These are phyloP conservation scores for Macrocentrus cingulum DNA, from an alignment of 1,140 invertebrate species.

Conservation along the genomic window DNA sequence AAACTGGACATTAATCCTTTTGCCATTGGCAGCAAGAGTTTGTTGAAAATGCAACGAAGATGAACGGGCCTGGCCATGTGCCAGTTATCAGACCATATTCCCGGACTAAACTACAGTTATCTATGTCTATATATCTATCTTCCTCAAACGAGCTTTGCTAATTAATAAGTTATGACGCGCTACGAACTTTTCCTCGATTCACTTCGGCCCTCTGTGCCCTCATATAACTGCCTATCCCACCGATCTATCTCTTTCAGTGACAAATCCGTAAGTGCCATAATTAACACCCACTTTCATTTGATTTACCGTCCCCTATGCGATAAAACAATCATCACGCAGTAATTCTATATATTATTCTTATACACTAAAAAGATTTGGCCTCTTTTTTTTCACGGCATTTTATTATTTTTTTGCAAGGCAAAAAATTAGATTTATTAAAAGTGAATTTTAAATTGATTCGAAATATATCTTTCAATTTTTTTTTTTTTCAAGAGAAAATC, in stretches of 20 bases:
- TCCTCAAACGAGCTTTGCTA: slow-evolving; percentile 18
- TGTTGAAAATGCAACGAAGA: slow-evolving; percentile 29
- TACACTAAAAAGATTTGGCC: too few relatives aligned
- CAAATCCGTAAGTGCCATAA: slow-evolving; percentile 7
- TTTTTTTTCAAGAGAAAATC: too few relatives aligned
- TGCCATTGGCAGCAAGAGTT: slow-evolving; percentile 27
- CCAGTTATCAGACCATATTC: slow-evolving; percentile 22
- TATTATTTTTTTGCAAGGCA: too few relatives aligned
- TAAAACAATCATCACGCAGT: too few relatives aligned
- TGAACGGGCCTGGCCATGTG: slow-evolving; percentile 25
- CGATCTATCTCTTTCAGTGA: slow-evolving; percentile 20
- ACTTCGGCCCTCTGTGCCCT: not conserved
- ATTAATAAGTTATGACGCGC: slow-evolving; percentile 27
- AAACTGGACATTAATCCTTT: slow-evolving; percentile 28
- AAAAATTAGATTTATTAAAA: too few relatives aligned
- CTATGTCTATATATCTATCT: not conserved
- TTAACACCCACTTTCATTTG: slow-evolving; percentile 4
- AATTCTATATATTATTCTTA: too few relatives aligned
- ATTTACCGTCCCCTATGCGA: too few relatives aligned
- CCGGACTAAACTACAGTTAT: not conserved
- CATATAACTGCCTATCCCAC: slow-evolving; percentile 16
- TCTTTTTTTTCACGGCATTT: too few relatives aligned
- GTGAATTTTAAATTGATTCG: too few relatives aligned
- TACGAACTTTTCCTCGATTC: slow-evolving; percentile 1
- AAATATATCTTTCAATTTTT: too few relatives aligned